A percentile compares a stretch with the other conserved stretches of the same genome.
These are phyloP conservation scores for Heliconius erato DNA, from an alignment of 2,888 invertebrate genomes.

Conservation along the genomic window DNA sequence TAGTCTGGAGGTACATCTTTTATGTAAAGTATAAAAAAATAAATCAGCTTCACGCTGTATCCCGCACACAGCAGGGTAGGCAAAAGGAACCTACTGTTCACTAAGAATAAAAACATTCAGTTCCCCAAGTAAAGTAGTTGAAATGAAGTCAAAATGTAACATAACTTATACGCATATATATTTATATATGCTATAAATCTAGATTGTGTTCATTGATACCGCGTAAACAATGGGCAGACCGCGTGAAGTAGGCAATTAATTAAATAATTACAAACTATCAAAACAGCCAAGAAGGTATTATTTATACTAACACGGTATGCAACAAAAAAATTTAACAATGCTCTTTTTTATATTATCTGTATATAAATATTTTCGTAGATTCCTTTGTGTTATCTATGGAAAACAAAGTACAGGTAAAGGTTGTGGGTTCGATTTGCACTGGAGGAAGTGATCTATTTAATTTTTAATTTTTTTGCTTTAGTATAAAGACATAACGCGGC, in stretches of 20 bases:
- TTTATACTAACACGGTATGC: slow-evolving; percentile 7
- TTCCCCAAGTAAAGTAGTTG: neutral
- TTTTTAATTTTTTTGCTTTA: no score
- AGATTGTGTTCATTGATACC: slow-evolving; percentile 46
- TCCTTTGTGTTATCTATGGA: neutral
- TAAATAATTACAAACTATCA: slow-evolving; percentile 49
- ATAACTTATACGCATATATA: slow-evolving; percentile 35
- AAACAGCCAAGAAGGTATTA: slow-evolving; percentile 24
- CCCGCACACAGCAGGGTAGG: no score
- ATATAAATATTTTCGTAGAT: neutral
- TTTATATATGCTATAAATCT: slow-evolving; percentile 48
- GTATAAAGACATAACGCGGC: no score
- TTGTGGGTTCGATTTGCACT: no score
- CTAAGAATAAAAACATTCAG: no score
- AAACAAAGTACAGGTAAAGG: neutral
- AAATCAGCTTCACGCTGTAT: no score
- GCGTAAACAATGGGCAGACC: slow-evolving; percentile 43
- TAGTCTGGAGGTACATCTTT: no score
- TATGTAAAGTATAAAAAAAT: no score
- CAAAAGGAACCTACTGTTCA: no score
- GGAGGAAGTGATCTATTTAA: no score
- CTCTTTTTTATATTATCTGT: neutral
- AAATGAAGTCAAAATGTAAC: slow-evolving; percentile 1
- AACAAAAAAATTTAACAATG: slow-evolving; percentile 9
- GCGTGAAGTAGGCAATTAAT: slow-evolving; percentile 46